Evolutionary conservation across 1,140 invertebrate genomes (phyloP).

Genomic region (Aphelinus atriplicis): DNA sequence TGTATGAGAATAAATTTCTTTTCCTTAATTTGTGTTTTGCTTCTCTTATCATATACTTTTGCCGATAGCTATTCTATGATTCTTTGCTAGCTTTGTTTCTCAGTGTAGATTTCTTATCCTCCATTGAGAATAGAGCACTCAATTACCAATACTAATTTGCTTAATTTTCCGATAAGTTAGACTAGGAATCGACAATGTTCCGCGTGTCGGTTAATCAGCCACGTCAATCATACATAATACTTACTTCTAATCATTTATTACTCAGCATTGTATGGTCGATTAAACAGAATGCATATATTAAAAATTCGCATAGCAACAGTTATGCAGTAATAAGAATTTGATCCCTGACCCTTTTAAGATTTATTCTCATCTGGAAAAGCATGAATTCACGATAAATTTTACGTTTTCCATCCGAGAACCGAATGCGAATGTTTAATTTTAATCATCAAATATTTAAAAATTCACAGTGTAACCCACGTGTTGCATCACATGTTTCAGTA

Average conservation of each 20-base stretch:
- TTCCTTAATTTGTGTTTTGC: neutral
- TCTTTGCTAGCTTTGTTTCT: too few relatives aligned
- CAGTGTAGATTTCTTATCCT: too few relatives aligned
- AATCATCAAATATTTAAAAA: too few relatives aligned
- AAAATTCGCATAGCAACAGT: neutral
- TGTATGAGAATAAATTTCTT: neutral
- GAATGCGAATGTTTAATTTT: too few relatives aligned
- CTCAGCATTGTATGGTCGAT: neutral
- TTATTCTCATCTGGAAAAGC: too few relatives aligned
- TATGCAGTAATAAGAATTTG: neutral
- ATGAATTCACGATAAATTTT: too few relatives aligned
- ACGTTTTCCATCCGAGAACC: too few relatives aligned
- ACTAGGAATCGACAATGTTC: neutral
- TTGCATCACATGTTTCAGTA: too few relatives aligned
- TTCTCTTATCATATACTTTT: too few relatives aligned
- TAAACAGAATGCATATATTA: neutral
- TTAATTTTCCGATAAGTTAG: slow-evolving; percentile 15
- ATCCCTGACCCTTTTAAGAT: too few relatives aligned
- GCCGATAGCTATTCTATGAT: too few relatives aligned
- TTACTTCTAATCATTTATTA: slow-evolving; percentile 4
- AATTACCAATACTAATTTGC: slow-evolving; percentile 26
- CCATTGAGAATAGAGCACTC: neutral
- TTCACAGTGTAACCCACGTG: too few relatives aligned
- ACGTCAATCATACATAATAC: neutral
- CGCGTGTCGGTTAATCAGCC: neutral